phyloP scores from a whole-genome alignment of 2,888 invertebrate species.

The Platycheirus albimanus region DNA sequence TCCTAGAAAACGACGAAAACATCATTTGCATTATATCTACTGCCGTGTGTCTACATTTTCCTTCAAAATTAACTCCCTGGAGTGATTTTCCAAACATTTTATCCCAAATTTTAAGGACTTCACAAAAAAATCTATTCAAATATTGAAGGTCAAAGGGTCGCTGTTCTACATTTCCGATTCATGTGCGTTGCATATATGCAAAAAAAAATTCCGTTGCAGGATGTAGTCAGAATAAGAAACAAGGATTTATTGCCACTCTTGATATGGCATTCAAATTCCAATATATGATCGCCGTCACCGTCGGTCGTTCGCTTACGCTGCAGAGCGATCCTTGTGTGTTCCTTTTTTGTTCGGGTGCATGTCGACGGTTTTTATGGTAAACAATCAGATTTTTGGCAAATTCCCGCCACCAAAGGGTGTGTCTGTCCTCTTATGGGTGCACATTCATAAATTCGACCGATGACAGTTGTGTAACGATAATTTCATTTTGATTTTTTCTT shows the following conservation, averaged over 20 bases:
- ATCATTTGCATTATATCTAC: slow-evolving; percentile 61
- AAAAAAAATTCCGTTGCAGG: slow-evolving; percentile 66
- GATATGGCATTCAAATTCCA: slow-evolving; percentile 52
- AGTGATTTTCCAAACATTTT: slow-evolving; percentile 62
- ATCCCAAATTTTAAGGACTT: slow-evolving; percentile 11
- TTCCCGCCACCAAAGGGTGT: slow-evolving; percentile 65
- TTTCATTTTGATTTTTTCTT: slow-evolving; percentile 55
- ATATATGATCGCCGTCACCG: slow-evolving; percentile 39
- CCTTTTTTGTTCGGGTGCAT: slow-evolving; percentile 2
- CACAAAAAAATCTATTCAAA: slow-evolving; percentile 35
- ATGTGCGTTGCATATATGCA: slow-evolving; percentile 47
- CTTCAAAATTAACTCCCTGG: slow-evolving; percentile 53
- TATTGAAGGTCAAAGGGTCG: slow-evolving; percentile 60
- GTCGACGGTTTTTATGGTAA: slow-evolving; percentile 59
- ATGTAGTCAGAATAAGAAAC: slow-evolving; percentile 24
- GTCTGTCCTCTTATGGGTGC: slow-evolving; percentile 5
- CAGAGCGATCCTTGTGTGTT: slow-evolving; percentile 24
- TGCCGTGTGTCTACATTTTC: too few relatives aligned
- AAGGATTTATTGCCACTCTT: slow-evolving; percentile 61
- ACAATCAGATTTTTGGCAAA: slow-evolving; percentile 69
- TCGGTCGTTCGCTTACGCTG: too few relatives aligned
- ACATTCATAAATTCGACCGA: slow-evolving; percentile 58
- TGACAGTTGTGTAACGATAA: slow-evolving; percentile 72
- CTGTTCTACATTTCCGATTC: slow-evolving; percentile 60
- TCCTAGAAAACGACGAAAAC: too few relatives aligned